Percentiles rank a stretch among this genome's conserved stretches.
Evolutionary conservation across 1,140 invertebrate genomes (phyloP).

Genomic region (Triops cancriformis): DNA sequence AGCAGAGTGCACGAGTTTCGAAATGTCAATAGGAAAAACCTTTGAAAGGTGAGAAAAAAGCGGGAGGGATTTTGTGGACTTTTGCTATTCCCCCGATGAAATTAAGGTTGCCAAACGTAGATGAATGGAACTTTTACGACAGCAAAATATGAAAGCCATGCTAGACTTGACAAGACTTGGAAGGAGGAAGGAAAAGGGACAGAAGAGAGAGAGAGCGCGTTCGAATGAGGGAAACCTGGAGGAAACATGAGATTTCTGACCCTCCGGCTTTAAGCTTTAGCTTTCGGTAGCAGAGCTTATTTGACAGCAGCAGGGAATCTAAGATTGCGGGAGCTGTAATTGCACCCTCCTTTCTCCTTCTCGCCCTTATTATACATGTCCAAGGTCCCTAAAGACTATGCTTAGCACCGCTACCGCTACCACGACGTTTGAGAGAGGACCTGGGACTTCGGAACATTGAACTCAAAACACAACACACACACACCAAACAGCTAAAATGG

Average conservation of each 20-base stretch:
- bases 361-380: conserved; percentile 10
- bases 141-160: neutral
- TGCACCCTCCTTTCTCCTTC: neutral
- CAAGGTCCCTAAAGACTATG: conserved; percentile 13
- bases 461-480: neutral
- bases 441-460: neutral
- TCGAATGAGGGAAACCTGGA: neutral
- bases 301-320: conserved; percentile 7
- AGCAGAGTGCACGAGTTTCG: no score
- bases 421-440: neutral
- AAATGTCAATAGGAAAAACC: no score
- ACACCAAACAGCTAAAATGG: neutral
- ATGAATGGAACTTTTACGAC: neutral
- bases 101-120: neutral
- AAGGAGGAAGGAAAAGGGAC: neutral
- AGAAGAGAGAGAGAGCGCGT: neutral
- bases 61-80: neutral
- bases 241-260: neutral
- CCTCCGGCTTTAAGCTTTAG: neutral
- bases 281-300: conserved; percentile 13
- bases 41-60: no score
- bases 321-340: conserved; percentile 10
- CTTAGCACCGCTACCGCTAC: conserved; percentile 8
- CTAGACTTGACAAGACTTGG: neutral
- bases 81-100: neutral